These are phyloP conservation scores for Drosophila bocki DNA, from an alignment of 1,140 invertebrate species.

Conservation along the genomic window DNA sequence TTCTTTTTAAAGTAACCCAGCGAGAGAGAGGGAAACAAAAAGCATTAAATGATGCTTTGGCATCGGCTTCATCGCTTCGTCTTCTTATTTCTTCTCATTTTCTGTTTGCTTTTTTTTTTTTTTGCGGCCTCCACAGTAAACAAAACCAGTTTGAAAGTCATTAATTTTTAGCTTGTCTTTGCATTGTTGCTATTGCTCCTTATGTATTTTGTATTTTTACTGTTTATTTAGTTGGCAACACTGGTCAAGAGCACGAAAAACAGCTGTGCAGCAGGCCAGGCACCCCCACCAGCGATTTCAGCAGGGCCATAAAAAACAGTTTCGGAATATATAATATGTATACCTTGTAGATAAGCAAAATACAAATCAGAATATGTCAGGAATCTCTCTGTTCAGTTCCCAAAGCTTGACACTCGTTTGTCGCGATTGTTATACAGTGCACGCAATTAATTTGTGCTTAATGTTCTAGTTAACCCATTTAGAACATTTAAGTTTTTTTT, in stretches of 20 bases:
- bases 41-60: constrained; percentile 55
- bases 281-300: constrained; percentile 30
- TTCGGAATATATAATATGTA: constrained; percentile 14
- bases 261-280: constrained; percentile 38
- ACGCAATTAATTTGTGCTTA: constrained; percentile 67
- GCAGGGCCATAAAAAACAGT: constrained; percentile 58
- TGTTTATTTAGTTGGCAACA: constrained; percentile 60
- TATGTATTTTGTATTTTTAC: constrained; percentile 48
- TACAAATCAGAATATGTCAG: constrained; percentile 28
- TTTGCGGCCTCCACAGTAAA: constrained; percentile 43
- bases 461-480: constrained; percentile 49
- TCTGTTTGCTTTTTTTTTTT: constrained; percentile 32
- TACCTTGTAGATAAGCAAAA: constrained; percentile 60
- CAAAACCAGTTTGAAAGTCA: constrained; percentile 78
- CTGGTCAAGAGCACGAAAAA: constrained; percentile 48
- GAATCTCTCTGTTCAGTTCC: constrained; percentile 8
- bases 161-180: constrained; percentile 67
- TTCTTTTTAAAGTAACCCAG: constrained; percentile 11
- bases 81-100: constrained; percentile 28
- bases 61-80: constrained; percentile 38
- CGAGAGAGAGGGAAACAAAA: constrained; percentile 26
- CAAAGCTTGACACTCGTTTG: constrained; percentile 17
- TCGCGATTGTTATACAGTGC: constrained; percentile 42
- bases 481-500: constrained; percentile 26
- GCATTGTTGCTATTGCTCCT: constrained; percentile 57